Percentiles rank a stretch among this genome's conserved stretches.
phyloP scores from a whole-genome alignment of 92 coral and sea anemone genomes.

The Zoanthus sansibaricus region DNA sequence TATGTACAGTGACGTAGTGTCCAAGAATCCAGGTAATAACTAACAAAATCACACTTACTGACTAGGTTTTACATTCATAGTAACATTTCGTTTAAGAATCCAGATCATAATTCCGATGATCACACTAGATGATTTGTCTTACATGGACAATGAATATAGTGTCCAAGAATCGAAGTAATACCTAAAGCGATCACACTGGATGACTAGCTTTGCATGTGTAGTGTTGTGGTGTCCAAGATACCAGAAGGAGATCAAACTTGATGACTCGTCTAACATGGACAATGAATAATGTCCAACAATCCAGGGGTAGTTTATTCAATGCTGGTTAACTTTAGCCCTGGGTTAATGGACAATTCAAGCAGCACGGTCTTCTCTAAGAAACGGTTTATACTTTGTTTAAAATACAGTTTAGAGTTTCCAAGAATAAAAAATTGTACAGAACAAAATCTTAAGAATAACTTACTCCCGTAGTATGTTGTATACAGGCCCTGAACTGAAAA shows the following conservation, averaged over 20 bases:
- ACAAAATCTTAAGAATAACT: too few species aligned
- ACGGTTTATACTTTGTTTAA: too few species aligned
- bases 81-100: constrained; percentile 79
- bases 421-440: too few species aligned
- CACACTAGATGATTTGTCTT: constrained; percentile 96
- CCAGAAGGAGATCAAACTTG: constrained; percentile 77
- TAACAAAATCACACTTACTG: constrained; percentile 92
- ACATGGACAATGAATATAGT: constrained; percentile 95
- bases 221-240: constrained; percentile 80
- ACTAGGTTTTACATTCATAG: constrained; percentile 97
- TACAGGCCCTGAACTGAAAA: too few species aligned
- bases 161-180: constrained; percentile 74
- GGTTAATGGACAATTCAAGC: neutral
- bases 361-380: neutral
- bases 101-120: constrained; percentile 76
- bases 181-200: constrained; percentile 54
- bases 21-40: constrained; percentile 81
- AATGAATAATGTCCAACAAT: neutral
- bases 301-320: neutral
- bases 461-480: too few species aligned
- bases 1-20: constrained; percentile 95
- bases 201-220: constrained; percentile 97
- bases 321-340: neutral
- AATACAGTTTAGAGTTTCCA: too few species aligned
- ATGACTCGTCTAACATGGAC: constrained; percentile 97